Evolutionary conservation across 2,888 invertebrate genomes (phyloP).

Genomic region (Pristionchus mayeri): DNA sequence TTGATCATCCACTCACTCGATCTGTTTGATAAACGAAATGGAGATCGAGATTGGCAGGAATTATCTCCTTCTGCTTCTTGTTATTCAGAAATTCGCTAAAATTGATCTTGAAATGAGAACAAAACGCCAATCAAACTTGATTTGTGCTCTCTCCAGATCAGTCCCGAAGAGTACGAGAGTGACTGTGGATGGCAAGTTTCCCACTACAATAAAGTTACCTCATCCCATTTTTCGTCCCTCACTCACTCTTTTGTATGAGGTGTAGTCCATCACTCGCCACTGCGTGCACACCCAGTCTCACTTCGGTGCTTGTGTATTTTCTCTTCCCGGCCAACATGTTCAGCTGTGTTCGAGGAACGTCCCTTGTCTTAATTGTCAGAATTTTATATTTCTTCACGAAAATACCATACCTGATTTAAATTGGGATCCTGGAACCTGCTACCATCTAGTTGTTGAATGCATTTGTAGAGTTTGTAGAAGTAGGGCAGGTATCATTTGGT

Average conservation of each 20-base stretch:
- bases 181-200: background rate
- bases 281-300: background rate
- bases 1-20: background rate
- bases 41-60: background rate
- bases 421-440: background rate
- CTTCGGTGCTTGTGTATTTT: too few species aligned
- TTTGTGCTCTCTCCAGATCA: background rate
- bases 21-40: conserved; percentile 27
- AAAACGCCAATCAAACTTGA: background rate
- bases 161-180: conserved; percentile 15
- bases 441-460: background rate
- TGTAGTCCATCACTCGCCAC: background rate
- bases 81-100: conserved; percentile 8
- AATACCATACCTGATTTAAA: background rate
- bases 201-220: background rate
- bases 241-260: background rate
- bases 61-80: background rate
- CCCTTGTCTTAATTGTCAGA: background rate
- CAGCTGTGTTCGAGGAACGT: background rate
- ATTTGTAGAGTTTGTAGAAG: conserved; percentile 15
- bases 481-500: background rate
- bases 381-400: background rate
- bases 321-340: too few species aligned
- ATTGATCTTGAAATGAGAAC: background rate
- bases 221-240: background rate